A percentile compares a stretch with the other conserved stretches of the same genome.
phyloP scores from a whole-genome alignment of 2,888 invertebrate species.

The Apamea monoglypha region DNA sequence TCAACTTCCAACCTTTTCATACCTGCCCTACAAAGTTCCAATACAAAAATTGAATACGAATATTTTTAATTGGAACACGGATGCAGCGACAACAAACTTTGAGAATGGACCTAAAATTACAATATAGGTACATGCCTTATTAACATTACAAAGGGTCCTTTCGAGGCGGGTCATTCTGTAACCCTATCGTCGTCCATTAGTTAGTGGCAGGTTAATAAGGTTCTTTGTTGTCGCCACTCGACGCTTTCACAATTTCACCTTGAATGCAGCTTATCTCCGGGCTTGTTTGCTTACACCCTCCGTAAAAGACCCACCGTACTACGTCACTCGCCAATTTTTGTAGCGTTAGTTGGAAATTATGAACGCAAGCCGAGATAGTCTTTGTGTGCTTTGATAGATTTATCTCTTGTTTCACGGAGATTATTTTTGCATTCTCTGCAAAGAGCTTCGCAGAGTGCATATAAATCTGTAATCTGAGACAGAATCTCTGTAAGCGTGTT shows the following conservation, averaged over 20 bases:
- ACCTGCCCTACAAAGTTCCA: conserved; percentile 51
- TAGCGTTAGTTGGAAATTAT: conserved; percentile 83
- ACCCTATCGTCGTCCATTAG: conserved; percentile 87
- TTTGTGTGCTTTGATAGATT: conserved; percentile 70
- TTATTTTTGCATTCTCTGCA: conserved; percentile 60
- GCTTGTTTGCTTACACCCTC: conserved; percentile 82
- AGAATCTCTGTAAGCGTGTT: conserved; percentile 23
- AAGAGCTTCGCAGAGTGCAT: conserved; percentile 43
- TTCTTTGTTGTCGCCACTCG: conserved; percentile 83
- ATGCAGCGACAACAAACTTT: conserved; percentile 59
- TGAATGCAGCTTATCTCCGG: conserved; percentile 88
- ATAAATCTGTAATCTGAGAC: conserved; percentile 51
- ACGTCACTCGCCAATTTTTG: conserved; percentile 81
- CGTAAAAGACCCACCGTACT: conserved; percentile 76
- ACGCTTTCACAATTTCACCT: conserved; percentile 85
- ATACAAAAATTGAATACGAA: conserved; percentile 57
- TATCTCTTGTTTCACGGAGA: conserved; percentile 67
- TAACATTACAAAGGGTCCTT: conserved; percentile 80
- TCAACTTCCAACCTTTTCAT: conserved; percentile 56
- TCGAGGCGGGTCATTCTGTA: conserved; percentile 77
- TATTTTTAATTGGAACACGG: conserved; percentile 67
- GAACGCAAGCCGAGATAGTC: conserved; percentile 73
- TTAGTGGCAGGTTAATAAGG: conserved; percentile 87
- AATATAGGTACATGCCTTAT: conserved; percentile 71
- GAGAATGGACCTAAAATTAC: conserved; percentile 77